Percentiles rank a stretch among this genome's conserved stretches.
Conservation (phyloP, 2,888 invertebrate genomes). For the Rhimphoctona megacephalus region DNA sequence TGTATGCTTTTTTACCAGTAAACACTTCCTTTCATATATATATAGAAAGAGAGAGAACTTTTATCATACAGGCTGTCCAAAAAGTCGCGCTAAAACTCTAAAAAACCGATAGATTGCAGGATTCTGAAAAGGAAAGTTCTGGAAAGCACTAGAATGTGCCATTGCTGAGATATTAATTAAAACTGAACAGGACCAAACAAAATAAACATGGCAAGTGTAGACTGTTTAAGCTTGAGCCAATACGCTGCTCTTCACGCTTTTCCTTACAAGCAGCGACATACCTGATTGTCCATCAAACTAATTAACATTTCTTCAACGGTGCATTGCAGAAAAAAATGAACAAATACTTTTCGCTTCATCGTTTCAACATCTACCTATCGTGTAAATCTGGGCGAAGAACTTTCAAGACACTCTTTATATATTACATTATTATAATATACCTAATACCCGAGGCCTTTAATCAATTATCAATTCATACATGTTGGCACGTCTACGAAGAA, state of each 20-base stretch:
- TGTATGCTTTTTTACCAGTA: slow-evolving; percentile 32
- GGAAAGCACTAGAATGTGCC: too few relatives aligned
- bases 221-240: background rate
- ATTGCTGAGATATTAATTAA: too few relatives aligned
- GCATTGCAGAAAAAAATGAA: background rate
- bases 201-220: too few relatives aligned
- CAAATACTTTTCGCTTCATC: background rate
- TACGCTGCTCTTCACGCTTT: background rate
- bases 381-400: background rate
- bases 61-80: slow-evolving; percentile 13
- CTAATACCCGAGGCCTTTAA: slow-evolving; percentile 57
- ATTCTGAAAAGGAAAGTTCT: background rate
- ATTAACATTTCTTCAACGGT: background rate
- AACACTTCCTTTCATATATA: slow-evolving; percentile 20
- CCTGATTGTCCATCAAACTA: background rate
- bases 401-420: slow-evolving; percentile 2
- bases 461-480: slow-evolving; percentile 63
- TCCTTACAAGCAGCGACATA: background rate
- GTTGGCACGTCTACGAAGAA: slow-evolving; percentile 54
- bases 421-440: slow-evolving; percentile 50
- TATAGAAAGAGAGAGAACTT: background rate
- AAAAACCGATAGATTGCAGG: background rate
- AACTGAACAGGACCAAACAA: too few relatives aligned
- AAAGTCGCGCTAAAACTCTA: background rate
- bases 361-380: background rate